A percentile compares a stretch with the other conserved stretches of the same genome.
Evolutionary conservation across 2,113 vertebrate genomes (phyloP).

Genomic region (Dromas ardeola): DNA sequence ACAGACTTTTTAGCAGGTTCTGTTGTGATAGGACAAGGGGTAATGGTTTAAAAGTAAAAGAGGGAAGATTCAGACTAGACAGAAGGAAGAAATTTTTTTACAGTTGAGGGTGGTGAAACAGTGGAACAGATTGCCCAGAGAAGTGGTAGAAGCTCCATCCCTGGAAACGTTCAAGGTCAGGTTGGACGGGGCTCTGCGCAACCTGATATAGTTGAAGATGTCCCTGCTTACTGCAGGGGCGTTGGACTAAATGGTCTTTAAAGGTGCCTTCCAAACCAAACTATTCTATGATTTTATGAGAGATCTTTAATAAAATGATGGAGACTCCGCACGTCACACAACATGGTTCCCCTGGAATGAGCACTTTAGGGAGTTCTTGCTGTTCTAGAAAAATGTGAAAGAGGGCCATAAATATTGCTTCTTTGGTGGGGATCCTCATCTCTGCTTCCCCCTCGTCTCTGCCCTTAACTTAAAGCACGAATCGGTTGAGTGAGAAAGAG

Average conservation of each 20-base stretch:
- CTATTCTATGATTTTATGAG: not conserved
- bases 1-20: not conserved
- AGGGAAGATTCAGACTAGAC: not conserved
- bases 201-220: not conserved
- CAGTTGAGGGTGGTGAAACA: not conserved
- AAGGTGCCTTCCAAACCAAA: not conserved
- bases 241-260: not conserved
- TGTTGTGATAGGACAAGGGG: not conserved
- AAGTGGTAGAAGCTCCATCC: not conserved
- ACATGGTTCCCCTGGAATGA: fast-evolving
- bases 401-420: not conserved
- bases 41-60: not conserved
- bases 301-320: not conserved
- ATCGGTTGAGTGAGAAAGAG: not conserved
- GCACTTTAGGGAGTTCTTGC: not conserved
- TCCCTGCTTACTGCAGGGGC: no score
- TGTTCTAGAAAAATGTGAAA: not conserved
- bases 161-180: not conserved
- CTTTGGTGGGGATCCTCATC: not conserved
- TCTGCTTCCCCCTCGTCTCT: not conserved
- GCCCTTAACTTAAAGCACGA: not conserved
- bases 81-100: not conserved
- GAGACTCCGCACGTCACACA: not conserved
- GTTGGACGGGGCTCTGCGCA: not conserved
- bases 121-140: not conserved